Evolutionary conservation across 92 coral and sea anemone species (phyloP), one percentile per base, ranked within the genome.

Genomic region (Porites cylindrica): DNA sequence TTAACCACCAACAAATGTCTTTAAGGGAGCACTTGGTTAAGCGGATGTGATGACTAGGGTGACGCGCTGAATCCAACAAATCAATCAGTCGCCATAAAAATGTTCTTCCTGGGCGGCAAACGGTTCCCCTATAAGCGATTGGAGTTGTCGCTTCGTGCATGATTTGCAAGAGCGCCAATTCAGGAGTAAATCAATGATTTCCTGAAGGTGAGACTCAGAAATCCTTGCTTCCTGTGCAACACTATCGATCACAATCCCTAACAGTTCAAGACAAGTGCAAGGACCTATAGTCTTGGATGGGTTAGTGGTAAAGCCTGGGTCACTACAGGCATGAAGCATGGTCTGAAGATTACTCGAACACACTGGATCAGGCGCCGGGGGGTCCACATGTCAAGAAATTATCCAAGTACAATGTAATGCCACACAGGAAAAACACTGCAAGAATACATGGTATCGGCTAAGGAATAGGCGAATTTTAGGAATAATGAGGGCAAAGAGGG

Each of bases 321-420:
- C 43, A 32, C 5, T 32, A 32, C 43, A 32, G 43, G 43, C 5
- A 2, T 32, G 43, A 32, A 32, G 43, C 43, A 32, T 32, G 43
- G 43, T 32, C 43, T 32, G 43, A 32, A 32, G 43, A 32, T 32
- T 32, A 32, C 43, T 4, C 5, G 43, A 32, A 32, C 43, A 32
- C 43, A 32, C 43, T 32, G 43, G 43, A 32, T 32, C 43, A 32
- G 87, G 86, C 12, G 62, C 82, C 18, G 93, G 85, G 21, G 21
- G 93, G 86, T 54, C 93, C 89, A 29, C 88, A 86, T 13, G 93
- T 85, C 86, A 80, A 84, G 66, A 77, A 89, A 50, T 89, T 86
- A 43, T 89, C 92, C 1, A 89, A 43, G 58, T 84, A 21, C 23
- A 21, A 21, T 21, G 24, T 23, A 89, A 16, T 89, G 89, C 89